Percentiles rank a stretch among this genome's conserved stretches.
Evolutionary conservation across 1,140 invertebrate species (phyloP).

Genomic region (Wiebesia pumilae): DNA sequence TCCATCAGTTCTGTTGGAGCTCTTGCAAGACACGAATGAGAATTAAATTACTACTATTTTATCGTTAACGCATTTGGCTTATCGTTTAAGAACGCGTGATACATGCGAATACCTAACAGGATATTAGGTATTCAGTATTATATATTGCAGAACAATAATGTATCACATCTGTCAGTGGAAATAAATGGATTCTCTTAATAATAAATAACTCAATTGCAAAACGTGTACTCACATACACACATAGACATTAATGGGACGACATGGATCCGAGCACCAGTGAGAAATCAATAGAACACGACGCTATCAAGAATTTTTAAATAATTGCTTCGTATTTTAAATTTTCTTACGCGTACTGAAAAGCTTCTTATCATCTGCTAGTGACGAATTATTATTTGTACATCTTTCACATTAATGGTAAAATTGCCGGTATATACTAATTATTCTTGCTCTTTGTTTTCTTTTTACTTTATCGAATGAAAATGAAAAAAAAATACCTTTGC

Average conservation of each 20-base stretch:
- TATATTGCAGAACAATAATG: too few species aligned
- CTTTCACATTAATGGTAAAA: background rate
- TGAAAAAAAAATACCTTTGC: too few species aligned
- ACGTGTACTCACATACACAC: background rate
- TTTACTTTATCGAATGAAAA: background rate
- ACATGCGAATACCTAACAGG: too few species aligned
- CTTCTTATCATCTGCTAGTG: too few species aligned
- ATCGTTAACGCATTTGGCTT: background rate
- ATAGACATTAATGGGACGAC: background rate
- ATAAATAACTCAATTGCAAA: background rate
- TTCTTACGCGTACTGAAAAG: too few species aligned
- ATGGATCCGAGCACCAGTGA: background rate
- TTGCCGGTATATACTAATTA: background rate
- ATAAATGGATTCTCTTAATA: too few species aligned
- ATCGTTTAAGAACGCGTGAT: background rate
- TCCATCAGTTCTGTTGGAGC: background rate
- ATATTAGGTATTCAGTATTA: too few species aligned
- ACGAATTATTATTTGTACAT: background rate
- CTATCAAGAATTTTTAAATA: too few species aligned
- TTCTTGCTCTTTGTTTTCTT: background rate
- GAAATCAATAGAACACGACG: too few species aligned
- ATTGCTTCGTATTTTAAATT: too few species aligned
- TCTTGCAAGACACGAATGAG: background rate
- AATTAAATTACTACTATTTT: background rate
- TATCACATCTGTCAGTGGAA: too few species aligned